These are phyloP conservation scores for Mus pahari DNA, from an alignment of 2,113 vertebrate species.

Conservation along the genomic window DNA sequence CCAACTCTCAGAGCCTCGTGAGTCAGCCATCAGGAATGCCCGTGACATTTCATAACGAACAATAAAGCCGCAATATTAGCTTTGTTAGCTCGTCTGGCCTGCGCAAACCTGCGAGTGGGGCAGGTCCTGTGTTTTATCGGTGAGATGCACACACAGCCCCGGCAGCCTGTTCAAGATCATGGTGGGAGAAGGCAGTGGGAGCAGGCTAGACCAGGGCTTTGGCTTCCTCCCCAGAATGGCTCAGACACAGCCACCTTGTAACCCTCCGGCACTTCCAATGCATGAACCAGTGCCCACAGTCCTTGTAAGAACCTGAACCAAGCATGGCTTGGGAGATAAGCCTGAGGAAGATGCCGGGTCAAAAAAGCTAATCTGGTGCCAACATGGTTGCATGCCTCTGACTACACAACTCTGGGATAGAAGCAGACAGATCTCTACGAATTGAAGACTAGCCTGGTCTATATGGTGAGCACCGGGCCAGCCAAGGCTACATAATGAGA, in stretches of 20 bases:
- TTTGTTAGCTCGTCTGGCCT: not conserved
- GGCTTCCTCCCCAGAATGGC: not conserved
- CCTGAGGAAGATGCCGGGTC: fast-evolving
- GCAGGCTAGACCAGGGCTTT: not conserved
- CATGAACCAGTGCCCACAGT: fast-evolving
- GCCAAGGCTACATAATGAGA: not conserved
- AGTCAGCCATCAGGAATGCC: constrained; percentile 71
- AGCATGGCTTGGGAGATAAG: fast-evolving
- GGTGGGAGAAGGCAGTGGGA: fast-evolving
- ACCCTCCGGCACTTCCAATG: not conserved
- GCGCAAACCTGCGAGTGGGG: not conserved
- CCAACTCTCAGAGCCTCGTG: not conserved
- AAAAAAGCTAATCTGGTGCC: not conserved
- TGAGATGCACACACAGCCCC: not conserved
- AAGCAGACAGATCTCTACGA: not conserved
- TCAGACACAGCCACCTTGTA: not conserved
- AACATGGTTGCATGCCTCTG: not conserved
- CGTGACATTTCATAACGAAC: constrained; percentile 43
- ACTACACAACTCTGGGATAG: too few relatives aligned
- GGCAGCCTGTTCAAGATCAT: not conserved
- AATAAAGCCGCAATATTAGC: not conserved
- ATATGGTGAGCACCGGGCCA: not conserved
- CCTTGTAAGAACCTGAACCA: not conserved
- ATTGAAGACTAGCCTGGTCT: not conserved
- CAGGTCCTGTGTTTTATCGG: fast-evolving